A percentile compares a stretch with the other conserved stretches of the same genome.
Conservation (phyloP, 30 jellyfish, hydroid and myxozoan genomes). For the Nemopilema nomurai region DNA sequence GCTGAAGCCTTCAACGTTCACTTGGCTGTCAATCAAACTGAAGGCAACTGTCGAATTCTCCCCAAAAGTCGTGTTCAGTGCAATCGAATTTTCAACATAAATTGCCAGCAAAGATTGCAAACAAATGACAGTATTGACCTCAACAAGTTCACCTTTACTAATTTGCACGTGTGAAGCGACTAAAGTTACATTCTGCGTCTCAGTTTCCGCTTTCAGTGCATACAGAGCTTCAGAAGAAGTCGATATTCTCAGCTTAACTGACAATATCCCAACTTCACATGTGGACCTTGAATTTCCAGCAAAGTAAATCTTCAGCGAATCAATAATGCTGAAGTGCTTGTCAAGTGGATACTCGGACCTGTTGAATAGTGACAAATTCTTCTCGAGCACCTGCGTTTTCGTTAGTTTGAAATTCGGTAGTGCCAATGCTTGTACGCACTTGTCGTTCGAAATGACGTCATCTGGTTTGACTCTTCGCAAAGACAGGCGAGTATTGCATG, state of each 20-base stretch:
- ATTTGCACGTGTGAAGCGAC: not conserved
- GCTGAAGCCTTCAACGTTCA: constrained; percentile 65
- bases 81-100: not conserved
- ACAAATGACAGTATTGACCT: constrained; percentile 24
- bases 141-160: not conserved
- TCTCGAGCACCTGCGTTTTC: constrained; percentile 2
- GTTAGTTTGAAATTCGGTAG: constrained; percentile 37
- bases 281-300: not conserved
- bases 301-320: not conserved
- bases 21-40: constrained; percentile 21
- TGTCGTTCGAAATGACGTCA: not conserved
- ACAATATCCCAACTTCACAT: constrained; percentile 25
- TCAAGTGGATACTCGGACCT: not conserved
- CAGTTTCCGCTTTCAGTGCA: not conserved
- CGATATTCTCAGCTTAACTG: not conserved
- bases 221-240: not conserved
- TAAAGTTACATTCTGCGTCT: not conserved
- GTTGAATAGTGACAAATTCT: not conserved
- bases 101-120: constrained; percentile 5
- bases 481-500: not conserved
- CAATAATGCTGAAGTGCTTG: not conserved
- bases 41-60: constrained; percentile 17
- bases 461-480: not conserved
- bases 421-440: constrained; percentile 8
- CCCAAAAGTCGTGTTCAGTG: constrained; percentile 12